These are phyloP conservation scores for Pseudorasbora parva DNA, from an alignment of 2,113 vertebrate genomes.

Conservation along the genomic window DNA sequence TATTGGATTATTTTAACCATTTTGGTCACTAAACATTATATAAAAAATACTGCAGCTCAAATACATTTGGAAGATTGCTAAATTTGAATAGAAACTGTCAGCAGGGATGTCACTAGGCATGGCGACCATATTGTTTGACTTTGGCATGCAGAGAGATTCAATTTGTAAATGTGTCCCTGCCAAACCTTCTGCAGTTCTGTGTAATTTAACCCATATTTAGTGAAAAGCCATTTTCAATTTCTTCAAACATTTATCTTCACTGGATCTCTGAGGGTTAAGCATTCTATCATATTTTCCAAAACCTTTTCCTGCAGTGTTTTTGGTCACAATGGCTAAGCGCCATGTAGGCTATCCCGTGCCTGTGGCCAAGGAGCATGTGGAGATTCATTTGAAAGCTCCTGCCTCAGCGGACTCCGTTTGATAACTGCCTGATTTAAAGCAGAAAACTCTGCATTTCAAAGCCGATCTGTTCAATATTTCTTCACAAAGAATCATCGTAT, in stretches of 20 bases:
- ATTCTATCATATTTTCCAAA: neutral
- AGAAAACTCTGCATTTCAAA: constrained; percentile 23
- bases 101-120: neutral
- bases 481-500: neutral
- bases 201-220: constrained; percentile 1
- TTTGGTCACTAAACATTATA: neutral
- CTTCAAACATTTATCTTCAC: neutral
- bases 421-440: constrained; percentile 13
- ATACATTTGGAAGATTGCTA: neutral
- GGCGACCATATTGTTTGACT: constrained; percentile 3
- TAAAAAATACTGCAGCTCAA: neutral
- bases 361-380: constrained; percentile 12
- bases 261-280: neutral
- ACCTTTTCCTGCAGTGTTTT: neutral
- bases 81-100: neutral
- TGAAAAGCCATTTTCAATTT: neutral
- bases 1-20: neutral
- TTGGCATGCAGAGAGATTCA: neutral
- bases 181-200: neutral
- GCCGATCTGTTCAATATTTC: constrained; percentile 35
- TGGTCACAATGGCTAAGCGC: constrained; percentile 19
- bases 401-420: neutral
- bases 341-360: neutral
- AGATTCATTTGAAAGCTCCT: neutral
- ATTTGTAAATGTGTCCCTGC: neutral